Conservation (phyloP, 1,140 invertebrate species). For the Drosophila tsacasi region DNA sequence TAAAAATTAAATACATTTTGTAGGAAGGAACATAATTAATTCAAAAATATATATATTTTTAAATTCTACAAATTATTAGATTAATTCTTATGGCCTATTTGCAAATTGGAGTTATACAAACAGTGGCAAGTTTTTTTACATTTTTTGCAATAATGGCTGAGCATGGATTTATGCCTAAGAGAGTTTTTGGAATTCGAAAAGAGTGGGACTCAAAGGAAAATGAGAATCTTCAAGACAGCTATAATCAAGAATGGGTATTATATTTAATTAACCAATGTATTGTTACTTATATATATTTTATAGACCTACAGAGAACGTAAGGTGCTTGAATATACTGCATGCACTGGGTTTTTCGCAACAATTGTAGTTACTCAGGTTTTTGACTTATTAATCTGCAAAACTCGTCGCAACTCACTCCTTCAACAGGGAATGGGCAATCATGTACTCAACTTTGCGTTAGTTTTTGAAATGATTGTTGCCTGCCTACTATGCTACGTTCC, state of each 20-base stretch:
- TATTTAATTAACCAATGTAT: conserved; percentile 76
- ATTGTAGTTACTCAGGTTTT: conserved; percentile 95
- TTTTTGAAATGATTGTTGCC: conserved; percentile 91
- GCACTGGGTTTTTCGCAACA: conserved; percentile 74
- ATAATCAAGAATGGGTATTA: conserved; percentile 98
- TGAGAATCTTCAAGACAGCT: conserved; percentile 97
- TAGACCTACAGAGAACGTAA: conserved; percentile 91
- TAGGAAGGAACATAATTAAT: not conserved
- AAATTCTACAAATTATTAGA: conserved; percentile 85
- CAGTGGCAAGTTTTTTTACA: conserved; percentile 98
- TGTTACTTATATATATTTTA: conserved; percentile 4
- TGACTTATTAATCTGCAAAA: conserved; percentile 93
- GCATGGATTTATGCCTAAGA: conserved; percentile 95
- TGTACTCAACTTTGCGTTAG: conserved; percentile 91
- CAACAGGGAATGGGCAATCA: conserved; percentile 92
- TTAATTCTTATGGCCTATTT: conserved; percentile 98
- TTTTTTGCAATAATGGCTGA: conserved; percentile 99
- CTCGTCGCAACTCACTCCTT: conserved; percentile 91
- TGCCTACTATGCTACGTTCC: conserved; percentile 89
- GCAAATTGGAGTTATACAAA: conserved; percentile 99
- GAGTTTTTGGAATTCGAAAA: conserved; percentile 95
- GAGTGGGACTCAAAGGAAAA: conserved; percentile 97
- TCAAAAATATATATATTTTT: not conserved
- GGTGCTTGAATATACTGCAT: conserved; percentile 92
- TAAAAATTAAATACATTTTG: not conserved